A percentile compares a stretch with the other conserved stretches of the same genome.
These are phyloP conservation scores for Callimico goeldii DNA, from an alignment of 2,797 vertebrate genomes.

Conservation along the genomic window DNA sequence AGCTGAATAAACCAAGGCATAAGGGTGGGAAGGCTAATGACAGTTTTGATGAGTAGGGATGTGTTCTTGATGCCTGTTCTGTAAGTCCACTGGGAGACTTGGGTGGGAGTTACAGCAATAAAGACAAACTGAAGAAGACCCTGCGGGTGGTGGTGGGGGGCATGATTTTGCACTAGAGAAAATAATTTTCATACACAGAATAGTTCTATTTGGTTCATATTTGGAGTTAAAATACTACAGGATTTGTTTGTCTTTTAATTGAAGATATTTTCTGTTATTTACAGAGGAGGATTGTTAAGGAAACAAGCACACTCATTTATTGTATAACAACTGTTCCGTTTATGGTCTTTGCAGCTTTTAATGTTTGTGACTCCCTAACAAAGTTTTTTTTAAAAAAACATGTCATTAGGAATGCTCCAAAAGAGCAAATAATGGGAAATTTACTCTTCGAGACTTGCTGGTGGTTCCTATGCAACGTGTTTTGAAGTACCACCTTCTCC, in stretches of 20 bases:
- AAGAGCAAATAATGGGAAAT: slow-evolving; percentile 97
- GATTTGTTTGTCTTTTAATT: neutral
- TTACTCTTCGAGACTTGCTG: slow-evolving; percentile 95
- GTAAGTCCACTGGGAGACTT: fast-evolving
- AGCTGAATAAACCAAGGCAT: neutral
- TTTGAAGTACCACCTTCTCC: slow-evolving; percentile 95
- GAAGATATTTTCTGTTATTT: neutral
- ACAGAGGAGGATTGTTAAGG: neutral
- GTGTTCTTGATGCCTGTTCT: neutral
- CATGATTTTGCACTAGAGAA: neutral
- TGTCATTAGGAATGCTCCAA: slow-evolving; percentile 94
- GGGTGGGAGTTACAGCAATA: neutral
- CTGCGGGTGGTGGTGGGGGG: neutral
- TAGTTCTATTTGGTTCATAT: neutral
- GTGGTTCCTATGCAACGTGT: slow-evolving; percentile 99
- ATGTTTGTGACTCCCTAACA: slow-evolving; percentile 39
- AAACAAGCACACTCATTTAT: neutral
- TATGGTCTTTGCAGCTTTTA: neutral
- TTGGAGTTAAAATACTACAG: neutral
- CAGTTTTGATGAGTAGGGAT: neutral
- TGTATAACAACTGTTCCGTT: neutral
- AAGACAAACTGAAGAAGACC: neutral
- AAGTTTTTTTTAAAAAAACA: neutral
- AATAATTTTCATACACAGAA: neutral
- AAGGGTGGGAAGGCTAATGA: neutral